A percentile compares a stretch with the other conserved stretches of the same genome.
These are phyloP conservation scores for Phortica variegata DNA, from an alignment of 1,140 invertebrate genomes.

Conservation along the genomic window DNA sequence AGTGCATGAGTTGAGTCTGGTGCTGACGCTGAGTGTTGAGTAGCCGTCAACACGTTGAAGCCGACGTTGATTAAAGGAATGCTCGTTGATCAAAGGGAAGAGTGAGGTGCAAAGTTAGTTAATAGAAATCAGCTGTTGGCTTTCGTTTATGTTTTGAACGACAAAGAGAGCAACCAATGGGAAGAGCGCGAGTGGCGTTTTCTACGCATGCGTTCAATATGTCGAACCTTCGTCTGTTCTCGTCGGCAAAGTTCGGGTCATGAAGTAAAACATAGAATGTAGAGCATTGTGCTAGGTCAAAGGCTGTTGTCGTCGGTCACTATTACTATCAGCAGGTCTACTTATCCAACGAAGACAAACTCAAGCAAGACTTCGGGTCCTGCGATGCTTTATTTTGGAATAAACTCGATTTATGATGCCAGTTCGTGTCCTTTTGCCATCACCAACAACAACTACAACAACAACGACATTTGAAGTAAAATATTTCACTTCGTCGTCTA, in stretches of 20 bases:
- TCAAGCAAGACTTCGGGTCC: conserved; percentile 8
- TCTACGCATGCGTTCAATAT: too few relatives aligned
- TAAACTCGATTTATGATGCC: conserved; percentile 39
- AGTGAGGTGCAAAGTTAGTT: background rate
- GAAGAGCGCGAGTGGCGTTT: too few relatives aligned
- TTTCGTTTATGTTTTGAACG: conserved; percentile 15
- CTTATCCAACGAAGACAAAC: too few relatives aligned
- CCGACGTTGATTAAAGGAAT: too few relatives aligned
- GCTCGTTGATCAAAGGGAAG: conserved; percentile 49
- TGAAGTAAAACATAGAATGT: conserved; percentile 42
- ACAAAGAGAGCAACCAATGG: background rate
- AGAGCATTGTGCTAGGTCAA: conserved; percentile 54
- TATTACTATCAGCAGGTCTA: background rate
- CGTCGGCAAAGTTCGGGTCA: background rate
- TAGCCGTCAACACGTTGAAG: too few relatives aligned
- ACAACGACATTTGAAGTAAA: too few relatives aligned
- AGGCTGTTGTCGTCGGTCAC: conserved; percentile 18
- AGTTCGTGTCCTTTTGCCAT: conserved; percentile 12
- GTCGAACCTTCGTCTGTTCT: too few relatives aligned
- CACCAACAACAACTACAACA: too few relatives aligned
- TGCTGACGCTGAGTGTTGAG: too few relatives aligned
- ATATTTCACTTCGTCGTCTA: too few relatives aligned
- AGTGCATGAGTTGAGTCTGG: too few relatives aligned
- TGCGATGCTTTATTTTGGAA: conserved; percentile 41
- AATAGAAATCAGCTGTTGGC: conserved; percentile 34